Evolutionary conservation across 2,888 invertebrate species (phyloP).

Genomic region (Plebejus anna): DNA sequence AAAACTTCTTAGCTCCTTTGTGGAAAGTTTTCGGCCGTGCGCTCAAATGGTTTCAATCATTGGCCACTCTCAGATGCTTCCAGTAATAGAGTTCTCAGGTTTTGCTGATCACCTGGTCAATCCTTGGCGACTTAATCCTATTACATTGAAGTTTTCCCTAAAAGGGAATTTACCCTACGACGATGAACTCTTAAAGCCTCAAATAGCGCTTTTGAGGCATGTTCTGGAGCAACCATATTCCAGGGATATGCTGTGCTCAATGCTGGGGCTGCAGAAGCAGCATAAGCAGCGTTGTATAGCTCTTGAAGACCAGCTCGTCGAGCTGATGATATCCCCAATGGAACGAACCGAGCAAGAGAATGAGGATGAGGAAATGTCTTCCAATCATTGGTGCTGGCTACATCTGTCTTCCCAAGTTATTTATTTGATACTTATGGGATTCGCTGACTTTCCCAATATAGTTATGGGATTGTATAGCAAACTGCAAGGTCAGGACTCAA

Average conservation of each 20-base stretch:
- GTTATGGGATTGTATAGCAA: conserved; percentile 93
- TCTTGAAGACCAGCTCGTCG: conserved; percentile 95
- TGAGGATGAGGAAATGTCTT: conserved; percentile 81
- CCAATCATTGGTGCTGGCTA: conserved; percentile 92
- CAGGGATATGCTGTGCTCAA: conserved; percentile 96
- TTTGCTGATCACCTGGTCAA: conserved; percentile 94
- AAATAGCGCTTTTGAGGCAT: conserved; percentile 91
- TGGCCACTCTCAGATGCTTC: conserved; percentile 93
- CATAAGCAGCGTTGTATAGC: conserved; percentile 93
- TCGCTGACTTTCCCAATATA: conserved; percentile 95
- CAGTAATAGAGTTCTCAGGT: conserved; percentile 95
- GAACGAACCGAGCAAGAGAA: conserved; percentile 89
- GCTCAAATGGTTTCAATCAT: conserved; percentile 98
- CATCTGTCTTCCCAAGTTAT: conserved; percentile 96
- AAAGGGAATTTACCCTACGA: conserved; percentile 92
- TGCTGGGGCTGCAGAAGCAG: conserved; percentile 96
- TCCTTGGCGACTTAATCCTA: conserved; percentile 95
- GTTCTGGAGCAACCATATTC: conserved; percentile 97
- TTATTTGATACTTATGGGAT: conserved; percentile 96
- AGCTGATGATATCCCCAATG: conserved; percentile 94
- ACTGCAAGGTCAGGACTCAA: conserved; percentile 87
- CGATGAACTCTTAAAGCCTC: conserved; percentile 91
- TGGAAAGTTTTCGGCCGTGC: conserved; percentile 94
- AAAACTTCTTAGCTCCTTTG: conserved; percentile 90
- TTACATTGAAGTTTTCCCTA: conserved; percentile 83